Base-by-base conservation (phyloP, 53 echinoderm and acorn worm genomes). In the Crossaster papposus region DNA sequence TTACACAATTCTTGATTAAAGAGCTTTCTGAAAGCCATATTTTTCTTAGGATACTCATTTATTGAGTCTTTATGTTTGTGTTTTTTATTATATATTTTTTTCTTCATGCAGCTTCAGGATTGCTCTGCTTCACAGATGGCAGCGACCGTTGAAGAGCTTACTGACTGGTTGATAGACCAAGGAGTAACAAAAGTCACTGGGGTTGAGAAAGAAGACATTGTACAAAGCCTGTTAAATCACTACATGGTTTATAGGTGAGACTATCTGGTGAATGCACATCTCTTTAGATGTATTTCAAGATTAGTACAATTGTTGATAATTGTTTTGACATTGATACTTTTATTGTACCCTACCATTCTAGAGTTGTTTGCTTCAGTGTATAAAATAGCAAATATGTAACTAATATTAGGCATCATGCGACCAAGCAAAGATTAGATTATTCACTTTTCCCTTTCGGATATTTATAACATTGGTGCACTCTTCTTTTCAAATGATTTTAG, bases 161-260 rank as follows among this genome's bases (percentile, higher is more conserved):
- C 37, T 51, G 78, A 78, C 78, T 78, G 78, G 78, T 20, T 78
- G 20, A 78, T 78, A 78, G 78, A 78, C 37, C 78, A 78, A 38
- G 78, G 78, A 5, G 44, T 78, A 14, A 78, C 38, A 0, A 78
- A 78, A 22, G 9, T 78, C 18, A 18, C 3, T 37, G 44, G 44
- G 20, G 38, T 78, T 18, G 38, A 78, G 78, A 78, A 26, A 44
- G 20, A 36, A 37, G 20, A 36, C 37, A 36, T 78, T 38, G 78
- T 78, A 10, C 37, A 44, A 36, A 26, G 78, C 37, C 51, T 78
- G 22, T 44, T 78, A 44, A 38, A 78, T 44, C 78, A 78, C 44
- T 78, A 78, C 78, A 78, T 78, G 78, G 78, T 78, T 20, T 78
- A 78, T 24, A 78, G 78, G 78, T 78, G 26, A 78, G 44, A 44